Conservation (phyloP, 35 echinoderm and acorn worm genomes). For the Anneissia japonica region DNA sequence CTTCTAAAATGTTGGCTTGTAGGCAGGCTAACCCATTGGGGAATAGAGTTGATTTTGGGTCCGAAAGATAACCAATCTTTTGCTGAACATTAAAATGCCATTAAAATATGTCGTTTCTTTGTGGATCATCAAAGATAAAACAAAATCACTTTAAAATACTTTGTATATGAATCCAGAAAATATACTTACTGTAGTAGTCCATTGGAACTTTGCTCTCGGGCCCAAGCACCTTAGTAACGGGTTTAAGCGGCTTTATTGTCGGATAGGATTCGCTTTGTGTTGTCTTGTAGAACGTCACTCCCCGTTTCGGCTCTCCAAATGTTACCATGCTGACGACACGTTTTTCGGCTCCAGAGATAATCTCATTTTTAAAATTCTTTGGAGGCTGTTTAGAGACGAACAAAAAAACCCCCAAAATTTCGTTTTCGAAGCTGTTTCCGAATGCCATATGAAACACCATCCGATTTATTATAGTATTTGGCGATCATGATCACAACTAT, state of each 20-base stretch:
- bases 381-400: conserved; percentile 33
- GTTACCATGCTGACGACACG: conserved; percentile 64
- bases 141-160: not conserved
- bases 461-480: too few relatives aligned
- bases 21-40: too few relatives aligned
- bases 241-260: conserved; percentile 31
- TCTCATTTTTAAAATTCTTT: conserved; percentile 54
- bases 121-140: not conserved
- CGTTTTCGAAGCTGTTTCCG: not conserved
- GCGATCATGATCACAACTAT: too few relatives aligned
- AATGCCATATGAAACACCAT: not conserved
- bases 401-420: not conserved
- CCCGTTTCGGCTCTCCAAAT: conserved; percentile 67
- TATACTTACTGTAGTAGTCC: conserved; percentile 86
- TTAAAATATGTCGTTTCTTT: too few relatives aligned
- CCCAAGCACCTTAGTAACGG: conserved; percentile 20
- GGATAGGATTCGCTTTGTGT: conserved; percentile 78
- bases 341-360: conserved; percentile 76
- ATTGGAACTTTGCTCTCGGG: conserved; percentile 61
- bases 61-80: too few relatives aligned
- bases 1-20: too few relatives aligned
- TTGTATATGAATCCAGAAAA: too few relatives aligned
- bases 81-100: too few relatives aligned
- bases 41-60: too few relatives aligned
- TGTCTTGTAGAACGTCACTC: conserved; percentile 54